These are phyloP conservation scores for Pachypeltis micranthus DNA, from an alignment of 1,140 invertebrate genomes.

Conservation along the genomic window DNA sequence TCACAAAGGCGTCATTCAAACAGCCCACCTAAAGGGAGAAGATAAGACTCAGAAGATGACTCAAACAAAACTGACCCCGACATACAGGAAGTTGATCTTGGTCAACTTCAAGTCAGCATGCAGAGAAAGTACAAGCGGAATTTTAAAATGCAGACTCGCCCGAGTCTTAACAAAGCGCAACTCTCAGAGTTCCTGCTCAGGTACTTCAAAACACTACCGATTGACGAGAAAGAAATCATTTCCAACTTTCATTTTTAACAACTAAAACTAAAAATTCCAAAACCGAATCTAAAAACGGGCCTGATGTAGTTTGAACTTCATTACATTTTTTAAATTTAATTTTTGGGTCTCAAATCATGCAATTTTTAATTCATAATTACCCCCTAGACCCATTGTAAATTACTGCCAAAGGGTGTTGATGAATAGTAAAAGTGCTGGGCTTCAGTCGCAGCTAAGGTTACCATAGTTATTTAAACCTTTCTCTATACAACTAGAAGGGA, in stretches of 20 bases:
- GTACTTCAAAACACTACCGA: conserved; percentile 88
- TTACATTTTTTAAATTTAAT: no score
- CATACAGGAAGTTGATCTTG: conserved; percentile 82
- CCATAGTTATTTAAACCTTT: no score
- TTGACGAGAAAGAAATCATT: conserved; percentile 85
- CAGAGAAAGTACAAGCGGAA: conserved; percentile 83
- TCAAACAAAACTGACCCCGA: conserved; percentile 73
- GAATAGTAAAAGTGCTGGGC: no score
- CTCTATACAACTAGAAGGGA: no score
- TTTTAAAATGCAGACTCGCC: conserved; percentile 79
- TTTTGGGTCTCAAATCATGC: no score
- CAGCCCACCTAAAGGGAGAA: conserved; percentile 70
- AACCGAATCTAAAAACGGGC: no score
- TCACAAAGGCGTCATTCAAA: conserved; percentile 90
- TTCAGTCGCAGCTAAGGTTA: no score
- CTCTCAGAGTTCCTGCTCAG: conserved; percentile 88
- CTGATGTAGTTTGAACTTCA: no score
- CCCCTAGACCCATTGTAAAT: no score
- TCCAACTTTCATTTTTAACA: conserved; percentile 95
- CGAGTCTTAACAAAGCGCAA: conserved; percentile 86
- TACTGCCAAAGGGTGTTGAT: no score
- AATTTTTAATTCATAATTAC: no score
- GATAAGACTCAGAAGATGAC: conserved; percentile 86
- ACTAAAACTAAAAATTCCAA: no score
- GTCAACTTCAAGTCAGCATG: conserved; percentile 84